Evolutionary conservation across 1,140 invertebrate genomes (phyloP).

Genomic region (Potamilus streckersoni): DNA sequence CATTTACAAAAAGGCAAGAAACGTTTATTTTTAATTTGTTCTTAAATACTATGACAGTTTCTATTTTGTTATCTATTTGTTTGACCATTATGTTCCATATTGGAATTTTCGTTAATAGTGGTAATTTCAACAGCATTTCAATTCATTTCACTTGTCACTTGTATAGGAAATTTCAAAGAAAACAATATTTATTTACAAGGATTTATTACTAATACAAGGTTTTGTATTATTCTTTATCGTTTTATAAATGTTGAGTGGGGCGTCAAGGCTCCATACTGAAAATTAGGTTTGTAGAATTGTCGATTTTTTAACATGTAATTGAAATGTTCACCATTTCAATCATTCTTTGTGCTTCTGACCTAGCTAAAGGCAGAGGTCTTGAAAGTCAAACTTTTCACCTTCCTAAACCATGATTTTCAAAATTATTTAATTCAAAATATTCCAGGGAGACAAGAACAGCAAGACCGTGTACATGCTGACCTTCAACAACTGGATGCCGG

Average conservation of each 20-base stretch:
- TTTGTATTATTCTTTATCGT: too few species aligned
- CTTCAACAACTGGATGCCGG: constrained; percentile 30
- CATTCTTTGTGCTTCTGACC: neutral
- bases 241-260: too few species aligned
- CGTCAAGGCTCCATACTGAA: neutral
- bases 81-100: too few species aligned
- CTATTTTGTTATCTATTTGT: neutral
- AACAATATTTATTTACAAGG: too few species aligned
- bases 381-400: neutral
- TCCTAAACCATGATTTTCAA: neutral
- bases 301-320: neutral
- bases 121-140: too few species aligned
- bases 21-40: neutral
- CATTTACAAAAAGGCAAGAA: constrained; percentile 31
- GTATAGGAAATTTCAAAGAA: too few species aligned
- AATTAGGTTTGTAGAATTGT: neutral
- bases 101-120: too few species aligned
- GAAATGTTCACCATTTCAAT: neutral
- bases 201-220: too few species aligned
- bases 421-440: neutral
- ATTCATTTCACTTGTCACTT: too few species aligned
- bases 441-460: constrained; percentile 36
- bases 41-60: neutral
- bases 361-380: neutral
- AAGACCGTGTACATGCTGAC: constrained; percentile 38